Evolutionary conservation across 2,113 vertebrate genomes (phyloP), one percentile per base, ranked within the genome.

Genomic region (Mandrillus leucophaeus): DNA sequence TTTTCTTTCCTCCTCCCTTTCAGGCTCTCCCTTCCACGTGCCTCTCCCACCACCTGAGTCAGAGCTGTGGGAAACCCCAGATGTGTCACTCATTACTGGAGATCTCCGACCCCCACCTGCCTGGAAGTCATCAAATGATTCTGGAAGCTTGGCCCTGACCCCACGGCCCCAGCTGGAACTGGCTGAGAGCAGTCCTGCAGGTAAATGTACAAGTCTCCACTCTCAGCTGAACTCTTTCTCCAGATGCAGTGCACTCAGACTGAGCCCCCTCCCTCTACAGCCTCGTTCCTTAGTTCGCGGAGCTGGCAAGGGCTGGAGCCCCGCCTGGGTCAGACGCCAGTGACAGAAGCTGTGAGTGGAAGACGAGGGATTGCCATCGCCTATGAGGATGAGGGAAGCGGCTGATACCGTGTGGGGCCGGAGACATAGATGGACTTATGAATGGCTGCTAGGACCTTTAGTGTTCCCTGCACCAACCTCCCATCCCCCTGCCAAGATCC

Each of bases 241-340:
- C 0, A 0, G 18, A 96, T 93, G 97, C 79, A 13, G 76, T 35
- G 61, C 59, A 70, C 72, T 73, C 9, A 92, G 40, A 88, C 87
- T 96, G n/a, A 82, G 5, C 35, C 96, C 3, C 93, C 0, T 97
- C 35, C 35, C 89, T 82, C 90, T 57, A 40, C 98, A 99, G 99
- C 99, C 1, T 99, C 99, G 0, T 99, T 99, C 97, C 98, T 99
- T 98, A 98, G 99, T 8, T 98, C 98, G 8, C 99, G 99, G 48
- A 99, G 99, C 98, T 99, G 99, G 99, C 98, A 96, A 45, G 99
- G 99, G 18, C 98, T 99, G 96, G 99, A 99, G 96, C 99, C 98
- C 97, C 98, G 98, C 94, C 95, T 99, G 98, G 99, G 99, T 4
- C 98, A 99, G 98, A 99, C 99, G 0, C 98, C 99, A 0, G 96